Evolutionary conservation across 2,113 vertebrate species (phyloP).

Genomic region (Tetrao urogallus): DNA sequence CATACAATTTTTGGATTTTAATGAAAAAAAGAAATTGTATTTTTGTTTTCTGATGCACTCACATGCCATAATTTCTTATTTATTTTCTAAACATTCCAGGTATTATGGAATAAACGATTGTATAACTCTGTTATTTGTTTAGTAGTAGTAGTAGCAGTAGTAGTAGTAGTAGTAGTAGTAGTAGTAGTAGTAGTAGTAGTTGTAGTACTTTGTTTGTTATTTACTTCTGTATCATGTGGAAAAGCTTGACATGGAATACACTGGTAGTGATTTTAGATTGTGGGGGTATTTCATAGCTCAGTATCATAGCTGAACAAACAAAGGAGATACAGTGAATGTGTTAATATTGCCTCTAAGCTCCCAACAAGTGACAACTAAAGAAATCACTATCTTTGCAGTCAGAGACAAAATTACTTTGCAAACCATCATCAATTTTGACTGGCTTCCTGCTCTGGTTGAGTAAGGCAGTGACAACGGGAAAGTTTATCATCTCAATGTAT

Average conservation of each 20-base stretch:
- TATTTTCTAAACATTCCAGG: background rate
- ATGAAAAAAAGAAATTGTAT: background rate
- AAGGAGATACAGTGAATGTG: background rate
- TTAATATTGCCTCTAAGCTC: background rate
- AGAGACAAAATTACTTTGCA: constrained; percentile 20
- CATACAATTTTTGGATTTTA: background rate
- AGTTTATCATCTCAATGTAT: background rate
- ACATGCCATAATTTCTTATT: background rate
- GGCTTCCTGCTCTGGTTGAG: background rate
- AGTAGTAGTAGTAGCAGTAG: too few species aligned
- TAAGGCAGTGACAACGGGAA: background rate
- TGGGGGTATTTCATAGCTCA: background rate
- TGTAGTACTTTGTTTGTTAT: background rate
- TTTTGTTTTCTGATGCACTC: background rate
- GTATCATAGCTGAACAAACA: background rate
- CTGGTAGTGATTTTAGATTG: background rate
- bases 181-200: too few species aligned
- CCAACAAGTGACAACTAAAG: background rate
- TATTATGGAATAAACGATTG: background rate
- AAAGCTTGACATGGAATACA: background rate
- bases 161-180: too few species aligned
- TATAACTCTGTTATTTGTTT: background rate
- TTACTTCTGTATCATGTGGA: background rate
- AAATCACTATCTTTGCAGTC: constrained; percentile 14
- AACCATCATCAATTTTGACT: background rate